Conservation (phyloP, 2,113 vertebrate species). For the cattle (Bos taurus) region ARS-UCD2.0 NC_037336.1:10084001-10084500, state of each 20-base stretch:
- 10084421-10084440: not conserved
- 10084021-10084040: not conserved
- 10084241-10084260: not conserved
- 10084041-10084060: not conserved
- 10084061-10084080: not conserved
- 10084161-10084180: not conserved
- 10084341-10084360: not conserved
- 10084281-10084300: not conserved
- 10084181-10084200: not conserved
- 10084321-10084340: not conserved
- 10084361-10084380: not conserved
- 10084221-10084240: not conserved
- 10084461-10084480: not conserved
- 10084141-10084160: not conserved
- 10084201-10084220: not conserved
- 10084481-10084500: not conserved
- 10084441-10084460: not conserved
- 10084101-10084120: not conserved
- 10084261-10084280: not conserved
- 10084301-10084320: not conserved
- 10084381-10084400: not conserved
- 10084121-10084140: not conserved
- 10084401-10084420: not conserved
- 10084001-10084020: not conserved
- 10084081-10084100: not conserved